Percentiles rank a stretch among this genome's conserved stretches.
Evolutionary conservation across 2,113 vertebrate genomes (phyloP).

Genomic region (Stegastes partitus): DNA sequence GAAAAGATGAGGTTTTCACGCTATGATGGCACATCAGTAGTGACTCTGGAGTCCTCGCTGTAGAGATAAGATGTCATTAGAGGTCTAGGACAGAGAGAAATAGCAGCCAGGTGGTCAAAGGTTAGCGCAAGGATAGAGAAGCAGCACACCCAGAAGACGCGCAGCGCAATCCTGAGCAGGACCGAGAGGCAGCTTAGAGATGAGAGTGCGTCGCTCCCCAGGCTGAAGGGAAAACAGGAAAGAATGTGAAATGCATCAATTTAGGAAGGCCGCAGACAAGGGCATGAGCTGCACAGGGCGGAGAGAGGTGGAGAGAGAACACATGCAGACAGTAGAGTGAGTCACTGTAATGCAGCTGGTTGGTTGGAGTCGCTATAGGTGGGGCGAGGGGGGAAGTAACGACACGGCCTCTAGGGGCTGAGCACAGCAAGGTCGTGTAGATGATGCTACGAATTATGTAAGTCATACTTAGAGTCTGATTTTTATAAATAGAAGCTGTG

Average conservation of each 20-base stretch:
- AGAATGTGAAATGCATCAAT: slow-evolving; percentile 53
- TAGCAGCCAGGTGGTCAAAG: slow-evolving; percentile 61
- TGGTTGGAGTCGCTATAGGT: slow-evolving; percentile 20
- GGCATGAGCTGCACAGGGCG: slow-evolving; percentile 28
- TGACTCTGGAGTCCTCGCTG: slow-evolving; percentile 30
- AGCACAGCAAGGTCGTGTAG: slow-evolving; percentile 6
- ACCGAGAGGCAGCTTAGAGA: slow-evolving; percentile 1
- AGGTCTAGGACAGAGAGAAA: slow-evolving; percentile 47
- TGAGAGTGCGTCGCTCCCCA: slow-evolving; percentile 27
- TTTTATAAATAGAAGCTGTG: slow-evolving; percentile 31
- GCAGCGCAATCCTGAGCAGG: slow-evolving; percentile 32
- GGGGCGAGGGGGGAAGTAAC: background rate
- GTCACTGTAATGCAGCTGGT: slow-evolving; percentile 32
- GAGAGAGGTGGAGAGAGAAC: background rate
- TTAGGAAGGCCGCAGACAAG: slow-evolving; percentile 41
- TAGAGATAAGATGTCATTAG: slow-evolving; percentile 51
- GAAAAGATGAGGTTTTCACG: slow-evolving; percentile 20
- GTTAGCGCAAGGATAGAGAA: slow-evolving; percentile 53
- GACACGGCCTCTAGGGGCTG: background rate
- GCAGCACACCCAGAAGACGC: slow-evolving; percentile 17
- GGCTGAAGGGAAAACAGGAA: slow-evolving; percentile 34
- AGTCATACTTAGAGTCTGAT: slow-evolving; percentile 15
- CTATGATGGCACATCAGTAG: slow-evolving; percentile 12
- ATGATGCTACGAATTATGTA: slow-evolving; percentile 8
- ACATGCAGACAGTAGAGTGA: slow-evolving; percentile 18